Evolutionary conservation across 2,113 vertebrate species (phyloP).

Genomic region (Delphinus delphis): DNA sequence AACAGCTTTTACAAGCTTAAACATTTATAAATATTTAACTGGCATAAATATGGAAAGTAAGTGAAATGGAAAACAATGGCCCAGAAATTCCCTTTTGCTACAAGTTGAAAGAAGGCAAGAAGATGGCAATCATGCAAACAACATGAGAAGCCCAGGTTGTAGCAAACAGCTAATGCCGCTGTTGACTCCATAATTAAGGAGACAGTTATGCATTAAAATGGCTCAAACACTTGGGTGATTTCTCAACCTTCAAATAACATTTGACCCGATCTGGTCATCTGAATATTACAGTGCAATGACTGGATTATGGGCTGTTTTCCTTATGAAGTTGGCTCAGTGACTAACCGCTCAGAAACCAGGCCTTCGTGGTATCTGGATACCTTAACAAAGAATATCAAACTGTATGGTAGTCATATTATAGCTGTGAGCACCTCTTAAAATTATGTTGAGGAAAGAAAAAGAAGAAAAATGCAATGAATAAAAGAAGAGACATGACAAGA

Average conservation of each 20-base stretch:
- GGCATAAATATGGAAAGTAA: slow-evolving; percentile 23
- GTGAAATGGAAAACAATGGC: slow-evolving; percentile 14
- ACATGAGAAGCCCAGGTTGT: background rate
- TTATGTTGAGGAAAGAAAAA: background rate
- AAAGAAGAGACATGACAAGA: background rate
- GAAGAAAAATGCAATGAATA: background rate
- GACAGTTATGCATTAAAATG: background rate
- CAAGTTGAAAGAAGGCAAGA: background rate
- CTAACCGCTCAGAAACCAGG: background rate
- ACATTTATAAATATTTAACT: slow-evolving; percentile 42
- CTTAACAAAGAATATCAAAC: background rate
- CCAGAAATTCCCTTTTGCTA: slow-evolving; percentile 15
- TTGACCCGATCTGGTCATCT: background rate
- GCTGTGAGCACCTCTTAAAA: background rate
- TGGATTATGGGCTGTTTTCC: background rate
- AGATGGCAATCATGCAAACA: background rate
- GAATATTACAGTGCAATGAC: background rate
- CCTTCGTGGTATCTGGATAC: background rate
- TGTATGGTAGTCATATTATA: background rate
- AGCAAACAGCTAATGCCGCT: background rate
- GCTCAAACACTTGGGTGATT: background rate
- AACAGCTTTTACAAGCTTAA: slow-evolving; percentile 30
- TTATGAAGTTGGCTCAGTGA: background rate
- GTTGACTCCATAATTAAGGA: background rate
- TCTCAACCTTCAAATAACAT: background rate